Conservation (phyloP, 1,140 invertebrate species). For the Anoplolepis gracilipes region DNA sequence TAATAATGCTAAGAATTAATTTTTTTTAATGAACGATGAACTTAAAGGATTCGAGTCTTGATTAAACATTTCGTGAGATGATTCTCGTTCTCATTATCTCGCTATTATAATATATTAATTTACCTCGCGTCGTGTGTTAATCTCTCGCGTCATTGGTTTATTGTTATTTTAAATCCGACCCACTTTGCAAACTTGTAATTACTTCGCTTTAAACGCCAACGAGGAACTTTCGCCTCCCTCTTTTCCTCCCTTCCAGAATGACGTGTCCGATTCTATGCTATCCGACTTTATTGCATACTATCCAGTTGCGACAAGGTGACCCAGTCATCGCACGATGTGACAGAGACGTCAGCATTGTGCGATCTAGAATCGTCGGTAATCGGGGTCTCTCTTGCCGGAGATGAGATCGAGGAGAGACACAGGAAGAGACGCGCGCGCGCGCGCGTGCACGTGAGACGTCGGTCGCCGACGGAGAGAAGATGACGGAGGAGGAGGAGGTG, state of each 20-base stretch:
- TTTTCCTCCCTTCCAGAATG: background rate
- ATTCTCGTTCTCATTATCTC: background rate
- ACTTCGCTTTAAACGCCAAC: background rate
- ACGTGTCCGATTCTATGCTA: constrained; percentile 11
- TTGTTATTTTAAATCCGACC: constrained; percentile 11
- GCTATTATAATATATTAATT: background rate
- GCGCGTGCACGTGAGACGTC: background rate
- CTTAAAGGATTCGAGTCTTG: background rate
- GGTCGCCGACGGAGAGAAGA: background rate
- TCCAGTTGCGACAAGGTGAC: constrained; percentile 72
- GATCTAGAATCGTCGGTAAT: constrained; percentile 68
- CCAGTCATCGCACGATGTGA: constrained; percentile 71
- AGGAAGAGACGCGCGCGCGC: constrained; percentile 34
- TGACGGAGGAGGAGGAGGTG: constrained; percentile 12
- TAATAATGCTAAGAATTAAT: background rate
- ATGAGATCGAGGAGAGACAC: constrained; percentile 71
- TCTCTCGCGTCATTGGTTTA: background rate
- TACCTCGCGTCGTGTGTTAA: background rate
- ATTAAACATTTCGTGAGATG: background rate
- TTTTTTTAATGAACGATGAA: background rate
- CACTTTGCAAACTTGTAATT: constrained; percentile 31
- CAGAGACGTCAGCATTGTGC: constrained; percentile 70
- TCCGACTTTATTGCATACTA: constrained; percentile 62
- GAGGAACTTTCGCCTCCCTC: background rate
- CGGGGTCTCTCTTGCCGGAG: constrained; percentile 69